Evolutionary conservation across 2,888 invertebrate species (phyloP), one percentile per base, ranked within the genome.

Genomic region (Hydraecia micacea): DNA sequence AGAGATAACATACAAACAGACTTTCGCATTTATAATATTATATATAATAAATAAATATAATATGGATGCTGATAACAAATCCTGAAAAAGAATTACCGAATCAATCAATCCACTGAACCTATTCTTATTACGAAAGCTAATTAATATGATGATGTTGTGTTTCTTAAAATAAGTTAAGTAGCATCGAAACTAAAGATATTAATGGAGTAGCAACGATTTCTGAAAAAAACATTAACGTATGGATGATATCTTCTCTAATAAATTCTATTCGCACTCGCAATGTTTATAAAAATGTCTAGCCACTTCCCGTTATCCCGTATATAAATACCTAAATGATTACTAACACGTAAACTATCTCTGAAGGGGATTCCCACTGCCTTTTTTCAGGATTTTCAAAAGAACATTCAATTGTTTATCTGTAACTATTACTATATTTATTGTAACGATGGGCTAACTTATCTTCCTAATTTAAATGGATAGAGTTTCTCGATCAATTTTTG

Each of bases 181-280:
- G 8, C 25, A 15, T 52, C 5, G 28, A 72, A 62, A 72, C 62
- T 9, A 58, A 39, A 68, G 42, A 77, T 69, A 72, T 69, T 49
- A 49, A 52, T 42, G 42, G 42, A 46, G 18, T 46, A 42, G 55
- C 68, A 69, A 83, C 49, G 9, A 60, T 46, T 77, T 8, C 58
- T 52, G 32, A 75, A 58, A 75, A 58, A 21, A 68, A 76, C 2
- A 52, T 36, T 58, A 11, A 28, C 5, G 55, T 58, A 63, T 25
- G 2, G 13, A 36, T 77, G 36, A 32, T 39, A 68, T 70, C 15
- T 68, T n/a, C 11, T 8, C 11, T n/a, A 68, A 77, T 77, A 60
- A 83, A 83, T 75, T 75, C 15, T 55, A 25, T 79, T 84, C 60
- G 36, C 60, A 66, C 32, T 66, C 42, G 9, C 3, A 55, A 60